These are phyloP conservation scores for Cerastis leucographa DNA, from an alignment of 2,888 invertebrate species.

Conservation along the genomic window DNA sequence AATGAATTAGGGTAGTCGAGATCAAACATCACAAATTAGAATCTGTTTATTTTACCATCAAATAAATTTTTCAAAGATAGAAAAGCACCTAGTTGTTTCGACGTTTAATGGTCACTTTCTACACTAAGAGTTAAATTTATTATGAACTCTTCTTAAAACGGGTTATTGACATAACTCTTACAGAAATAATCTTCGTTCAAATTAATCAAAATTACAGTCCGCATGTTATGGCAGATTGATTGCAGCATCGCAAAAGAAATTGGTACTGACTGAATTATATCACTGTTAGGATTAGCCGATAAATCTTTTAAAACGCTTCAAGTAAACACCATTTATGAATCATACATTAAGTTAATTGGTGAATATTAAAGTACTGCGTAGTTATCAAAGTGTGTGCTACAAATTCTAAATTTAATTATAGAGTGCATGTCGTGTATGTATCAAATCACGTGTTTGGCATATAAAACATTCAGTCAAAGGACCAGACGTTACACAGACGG, in stretches of 20 bases:
- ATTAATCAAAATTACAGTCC: conserved; percentile 4
- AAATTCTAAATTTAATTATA: conserved; percentile 41
- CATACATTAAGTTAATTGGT: conserved; percentile 30
- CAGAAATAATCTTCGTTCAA: conserved; percentile 9
- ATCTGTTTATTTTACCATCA: conserved; percentile 44
- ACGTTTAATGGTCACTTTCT: conserved; percentile 21
- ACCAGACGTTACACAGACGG: conserved; percentile 70
- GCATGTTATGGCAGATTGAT: not conserved
- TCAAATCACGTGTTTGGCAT: conserved; percentile 60
- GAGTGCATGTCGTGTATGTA: conserved; percentile 40
- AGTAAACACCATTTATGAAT: conserved; percentile 16
- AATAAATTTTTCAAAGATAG: conserved; percentile 38
- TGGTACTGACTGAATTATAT: not conserved
- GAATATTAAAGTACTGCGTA: conserved; percentile 58
- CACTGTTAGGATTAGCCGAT: not conserved
- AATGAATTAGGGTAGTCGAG: conserved; percentile 27
- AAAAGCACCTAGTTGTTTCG: not conserved
- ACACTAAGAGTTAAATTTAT: conserved; percentile 21
- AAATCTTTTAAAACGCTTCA: conserved; percentile 18
- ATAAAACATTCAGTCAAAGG: conserved; percentile 61
- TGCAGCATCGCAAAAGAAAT: conserved; percentile 8
- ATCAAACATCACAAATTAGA: conserved; percentile 40
- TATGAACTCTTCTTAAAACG: not conserved
- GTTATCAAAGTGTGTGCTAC: conserved; percentile 40
- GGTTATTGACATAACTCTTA: not conserved